Evolutionary conservation across 2,888 invertebrate genomes (phyloP), one percentile per base, ranked within the genome.

Genomic region (Sarcophaga rosellei): DNA sequence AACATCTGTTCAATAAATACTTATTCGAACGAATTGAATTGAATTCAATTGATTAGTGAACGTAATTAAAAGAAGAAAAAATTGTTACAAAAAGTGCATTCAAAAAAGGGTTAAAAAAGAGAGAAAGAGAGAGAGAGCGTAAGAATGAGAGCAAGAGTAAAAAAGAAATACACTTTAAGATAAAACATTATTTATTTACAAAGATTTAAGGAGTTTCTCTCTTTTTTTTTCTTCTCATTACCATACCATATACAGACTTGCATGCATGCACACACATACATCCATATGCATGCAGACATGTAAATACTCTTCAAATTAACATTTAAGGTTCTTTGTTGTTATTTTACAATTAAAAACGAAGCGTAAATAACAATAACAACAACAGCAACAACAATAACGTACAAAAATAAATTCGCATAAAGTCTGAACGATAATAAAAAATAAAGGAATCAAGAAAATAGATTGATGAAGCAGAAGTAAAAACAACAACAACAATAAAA

Each of bases 1-100:
- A 75, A 62, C 86, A 84, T 78, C 81, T 84, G 86, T 78, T 86
- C 61, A 75, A 73, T 81, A 77, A 73, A 78, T 75, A 35, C 35
- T 35, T 8, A 35, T 35, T 35, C 35, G 2, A 35, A 35, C 35
- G 35, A 35, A 35, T 57, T 69, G 25, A 70, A 78, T 62, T 81
- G 74, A 78, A 47, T 62, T 81, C 70, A 78, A 47, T 47, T 53
- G 53, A 53, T 53, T 84, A 81, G 70, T 44, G 78, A 47, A n/a
- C 62, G 84, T 10, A 35, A 75, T 86, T 82, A 74, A 70, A 76
- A 74, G 21, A 59, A 79, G n/a, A 66, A 78, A 74, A n/a, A 66
- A 21, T 15, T 68, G 69, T 35, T 69, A 68, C 73, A 84, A 74
- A 15, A 74, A 68, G 73, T 53, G 73, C 73, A 84, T 76, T 76